Conservation (phyloP, 2,888 invertebrate species). For the Pristionchus entomophagus region DNA sequence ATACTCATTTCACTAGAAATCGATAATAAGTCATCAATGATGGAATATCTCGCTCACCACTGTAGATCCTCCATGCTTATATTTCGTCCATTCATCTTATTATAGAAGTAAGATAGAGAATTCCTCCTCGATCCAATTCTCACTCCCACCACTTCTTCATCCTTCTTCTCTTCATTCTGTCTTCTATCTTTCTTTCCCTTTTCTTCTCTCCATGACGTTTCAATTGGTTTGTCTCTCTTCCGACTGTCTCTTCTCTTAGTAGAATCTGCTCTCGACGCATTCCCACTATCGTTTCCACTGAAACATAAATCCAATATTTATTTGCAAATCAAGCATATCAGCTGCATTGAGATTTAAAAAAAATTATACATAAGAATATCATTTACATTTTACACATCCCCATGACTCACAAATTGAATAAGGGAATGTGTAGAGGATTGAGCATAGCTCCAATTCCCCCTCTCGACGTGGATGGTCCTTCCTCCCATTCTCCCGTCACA, state of each 20-base stretch:
- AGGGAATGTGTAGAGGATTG: not conserved
- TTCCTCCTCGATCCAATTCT: conserved; percentile 35
- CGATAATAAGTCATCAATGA: no score
- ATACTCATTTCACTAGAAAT: no score
- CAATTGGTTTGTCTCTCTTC: not conserved
- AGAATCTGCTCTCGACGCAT: not conserved
- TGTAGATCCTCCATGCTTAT: not conserved
- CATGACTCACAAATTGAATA: not conserved
- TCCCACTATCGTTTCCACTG: not conserved
- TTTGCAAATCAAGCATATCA: not conserved
- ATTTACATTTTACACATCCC: no score
- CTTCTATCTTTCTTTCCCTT: not conserved
- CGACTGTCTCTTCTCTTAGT: not conserved
- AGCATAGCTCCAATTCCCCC: not conserved
- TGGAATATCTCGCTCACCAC: conserved; percentile 7
- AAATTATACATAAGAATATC: no score
- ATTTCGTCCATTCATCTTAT: not conserved
- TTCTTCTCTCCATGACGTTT: not conserved
- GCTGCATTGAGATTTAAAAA: not conserved
- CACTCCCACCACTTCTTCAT: not conserved
- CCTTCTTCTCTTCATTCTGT: conserved; percentile 13
- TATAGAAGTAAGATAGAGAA: not conserved
- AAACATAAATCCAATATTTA: not conserved
- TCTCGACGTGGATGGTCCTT: not conserved
- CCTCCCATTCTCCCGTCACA: not conserved